Conservation (phyloP, 2,888 invertebrate species). For the Sminthurinus aureus region DNA sequence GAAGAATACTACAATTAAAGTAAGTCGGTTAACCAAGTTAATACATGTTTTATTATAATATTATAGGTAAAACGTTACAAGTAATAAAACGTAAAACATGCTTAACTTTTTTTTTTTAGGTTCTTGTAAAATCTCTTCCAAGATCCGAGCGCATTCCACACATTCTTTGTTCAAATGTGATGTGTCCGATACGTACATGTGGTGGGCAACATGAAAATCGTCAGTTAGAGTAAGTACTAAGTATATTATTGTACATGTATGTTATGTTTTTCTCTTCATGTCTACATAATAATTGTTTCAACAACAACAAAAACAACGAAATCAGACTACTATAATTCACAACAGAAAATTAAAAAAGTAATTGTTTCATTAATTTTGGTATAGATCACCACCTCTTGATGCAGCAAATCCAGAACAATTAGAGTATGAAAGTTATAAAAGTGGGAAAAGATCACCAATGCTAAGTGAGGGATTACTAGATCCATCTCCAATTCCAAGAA, state of each 20-base stretch:
- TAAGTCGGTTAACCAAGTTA: slow-evolving; percentile 41
- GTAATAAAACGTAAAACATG: background rate
- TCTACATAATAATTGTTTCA: too few species aligned
- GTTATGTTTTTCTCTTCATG: too few species aligned
- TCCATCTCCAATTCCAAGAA: slow-evolving; percentile 62
- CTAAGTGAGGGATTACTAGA: slow-evolving; percentile 64
- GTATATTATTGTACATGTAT: too few species aligned
- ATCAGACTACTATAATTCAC: too few species aligned
- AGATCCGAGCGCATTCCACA: slow-evolving; percentile 76
- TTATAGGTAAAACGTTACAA: too few species aligned
- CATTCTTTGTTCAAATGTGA: slow-evolving; percentile 65
- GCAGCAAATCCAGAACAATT: slow-evolving; percentile 49
- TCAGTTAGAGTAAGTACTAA: too few species aligned
- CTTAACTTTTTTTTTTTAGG: slow-evolving; percentile 61
- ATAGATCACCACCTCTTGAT: too few species aligned
- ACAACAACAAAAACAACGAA: too few species aligned
- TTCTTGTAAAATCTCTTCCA: slow-evolving; percentile 71
- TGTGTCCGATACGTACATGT: slow-evolving; percentile 45
- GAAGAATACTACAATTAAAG: slow-evolving; percentile 69
- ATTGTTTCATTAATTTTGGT: too few species aligned
- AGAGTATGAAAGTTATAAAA: slow-evolving; percentile 7
- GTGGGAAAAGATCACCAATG: slow-evolving; percentile 58
- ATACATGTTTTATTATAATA: background rate
- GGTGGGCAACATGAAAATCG: too few species aligned
- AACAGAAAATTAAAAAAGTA: too few species aligned